Percentiles rank a stretch among this genome's conserved stretches.
Conservation (phyloP, 2,797 vertebrate species). For the Calcarius lapponicus region DNA sequence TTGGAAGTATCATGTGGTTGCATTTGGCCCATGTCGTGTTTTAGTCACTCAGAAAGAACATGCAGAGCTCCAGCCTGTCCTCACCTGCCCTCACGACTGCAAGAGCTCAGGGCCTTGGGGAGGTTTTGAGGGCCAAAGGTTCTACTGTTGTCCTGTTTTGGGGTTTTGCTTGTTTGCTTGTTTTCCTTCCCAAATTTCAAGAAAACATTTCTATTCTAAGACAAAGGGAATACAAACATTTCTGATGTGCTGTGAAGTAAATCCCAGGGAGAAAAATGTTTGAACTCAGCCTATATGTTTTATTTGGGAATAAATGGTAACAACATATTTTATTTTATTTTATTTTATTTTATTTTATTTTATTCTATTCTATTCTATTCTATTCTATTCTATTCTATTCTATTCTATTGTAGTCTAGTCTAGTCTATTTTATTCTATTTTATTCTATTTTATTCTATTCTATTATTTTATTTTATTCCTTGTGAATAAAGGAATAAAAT, state of each 20-base stretch:
- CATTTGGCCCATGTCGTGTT: slow-evolving; percentile 56
- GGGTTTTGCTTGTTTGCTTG: neutral
- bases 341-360: too few relatives aligned
- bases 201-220: neutral
- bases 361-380: neutral
- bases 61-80: slow-evolving; percentile 50
- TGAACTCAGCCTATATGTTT: neutral
- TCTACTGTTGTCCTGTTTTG: neutral
- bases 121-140: slow-evolving; percentile 26
- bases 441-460: neutral
- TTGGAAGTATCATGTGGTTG: slow-evolving; percentile 57
- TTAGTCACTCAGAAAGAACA: slow-evolving; percentile 60
- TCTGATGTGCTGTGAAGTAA: neutral
- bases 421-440: neutral
- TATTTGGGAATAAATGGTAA: neutral
- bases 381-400: too few relatives aligned
- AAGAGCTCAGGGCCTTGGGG: slow-evolving; percentile 16
- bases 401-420: too few relatives aligned
- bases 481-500: neutral
- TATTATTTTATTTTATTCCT: neutral
- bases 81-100: slow-evolving; percentile 50
- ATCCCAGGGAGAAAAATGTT: neutral
- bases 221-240: neutral
- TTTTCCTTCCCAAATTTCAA: neutral
- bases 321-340: neutral